phyloP scores from a whole-genome alignment of 2,113 vertebrate species.

The Chiloscyllium plagiosum region DNA sequence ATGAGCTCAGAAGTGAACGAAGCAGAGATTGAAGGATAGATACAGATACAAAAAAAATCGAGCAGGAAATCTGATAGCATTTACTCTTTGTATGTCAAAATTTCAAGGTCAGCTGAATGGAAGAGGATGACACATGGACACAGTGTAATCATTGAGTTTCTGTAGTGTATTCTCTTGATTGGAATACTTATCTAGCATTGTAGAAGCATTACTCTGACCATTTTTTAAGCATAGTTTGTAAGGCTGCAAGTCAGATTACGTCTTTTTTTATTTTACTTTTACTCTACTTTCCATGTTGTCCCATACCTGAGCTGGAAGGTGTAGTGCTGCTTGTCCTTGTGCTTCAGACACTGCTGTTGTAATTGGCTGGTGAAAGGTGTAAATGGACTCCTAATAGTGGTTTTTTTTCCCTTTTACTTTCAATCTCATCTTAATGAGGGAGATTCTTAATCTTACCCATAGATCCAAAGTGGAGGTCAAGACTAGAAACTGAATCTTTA shows the following conservation, averaged over 20 bases:
- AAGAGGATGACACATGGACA: not conserved
- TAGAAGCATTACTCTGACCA: not conserved
- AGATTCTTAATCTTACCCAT: not conserved
- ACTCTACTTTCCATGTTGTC: not conserved
- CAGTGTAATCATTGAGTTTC: not conserved
- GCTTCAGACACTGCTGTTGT: not conserved
- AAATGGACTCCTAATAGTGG: not conserved
- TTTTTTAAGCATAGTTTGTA: not conserved
- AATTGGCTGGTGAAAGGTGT: not conserved
- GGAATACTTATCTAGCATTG: not conserved
- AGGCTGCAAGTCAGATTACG: not conserved
- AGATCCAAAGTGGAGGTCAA: not conserved
- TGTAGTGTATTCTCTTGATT: not conserved
- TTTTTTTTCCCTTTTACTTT: not conserved
- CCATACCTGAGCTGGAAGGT: not conserved
- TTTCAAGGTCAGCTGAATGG: not conserved
- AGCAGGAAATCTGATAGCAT: not conserved
- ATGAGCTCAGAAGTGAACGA: not conserved
- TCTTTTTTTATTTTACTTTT: not conserved
- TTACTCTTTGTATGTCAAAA: slow-evolving; percentile 21
- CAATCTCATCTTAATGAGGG: not conserved
- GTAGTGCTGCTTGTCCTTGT: not conserved
- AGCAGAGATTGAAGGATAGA: not conserved
- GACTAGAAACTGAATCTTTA: not conserved
- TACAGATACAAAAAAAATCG: not conserved